Base-by-base conservation (phyloP, 2,797 vertebrate genomes). In the Leptodactylus fallax region DNA sequence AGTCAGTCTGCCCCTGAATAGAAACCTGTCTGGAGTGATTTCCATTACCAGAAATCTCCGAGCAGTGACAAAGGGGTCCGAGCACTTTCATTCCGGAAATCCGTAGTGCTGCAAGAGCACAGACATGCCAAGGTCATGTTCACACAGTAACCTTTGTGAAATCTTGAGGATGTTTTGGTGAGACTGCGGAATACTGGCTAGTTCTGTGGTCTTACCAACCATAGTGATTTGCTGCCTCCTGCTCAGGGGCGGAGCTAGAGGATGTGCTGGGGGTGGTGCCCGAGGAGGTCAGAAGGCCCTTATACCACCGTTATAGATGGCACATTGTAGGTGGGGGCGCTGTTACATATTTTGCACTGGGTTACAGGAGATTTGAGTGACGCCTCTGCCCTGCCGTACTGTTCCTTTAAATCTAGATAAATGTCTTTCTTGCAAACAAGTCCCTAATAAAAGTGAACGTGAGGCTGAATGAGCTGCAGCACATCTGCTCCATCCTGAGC, bases 371-470 rank as follows among this genome's bases (percentile, higher is more conserved):
- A 2, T 45, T 69, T 2, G 16, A 16, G 7, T 72, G 8, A 10
- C 0, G 9, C 17, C 2, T 77, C 19, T 23, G 72, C 14, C 36
- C 36, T 36, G 36, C 36, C 36, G 36, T 36, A 45, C 14, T 72
- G 27, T 72, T 51, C 19, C 72, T 77, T 53, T 77, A 51, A 77
- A 77, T 77, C 72, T 76, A 47, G 9, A 74, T 74, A 74, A 76
- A 51, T 51, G 17, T 3, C 47, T 53, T 51, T 14, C 72, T n/a
- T 49, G 45, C 45, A 47, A 74, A 74, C 36, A 17, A 69, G 7
- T 72, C 19, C 19, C 45, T 53, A 51, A 51, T 51, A 21, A 13
- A n/a, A 23, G 23, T 71, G 36, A n/a, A 13, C 0, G 11, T 77
- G 47, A 6, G 10, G 3, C 72, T 36, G 25, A 14, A 3, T 0